A percentile compares a stretch with the other conserved stretches of the same genome.
phyloP scores from a whole-genome alignment of 2,888 invertebrate species.

The Ochropacha duplaris region DNA sequence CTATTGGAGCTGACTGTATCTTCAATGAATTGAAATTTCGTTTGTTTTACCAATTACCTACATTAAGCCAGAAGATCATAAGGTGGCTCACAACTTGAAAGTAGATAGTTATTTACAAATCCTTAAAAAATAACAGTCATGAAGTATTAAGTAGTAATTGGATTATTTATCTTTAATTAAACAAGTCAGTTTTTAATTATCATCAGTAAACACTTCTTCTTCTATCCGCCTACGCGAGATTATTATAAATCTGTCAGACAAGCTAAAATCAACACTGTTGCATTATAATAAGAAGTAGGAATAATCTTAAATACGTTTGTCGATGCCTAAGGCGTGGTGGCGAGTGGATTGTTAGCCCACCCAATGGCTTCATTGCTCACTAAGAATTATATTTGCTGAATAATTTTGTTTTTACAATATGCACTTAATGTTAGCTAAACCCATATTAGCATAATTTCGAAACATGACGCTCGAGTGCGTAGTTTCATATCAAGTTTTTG shows the following conservation, averaged over 20 bases:
- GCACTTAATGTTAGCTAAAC: background rate
- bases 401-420: background rate
- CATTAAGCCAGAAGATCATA: too few relatives aligned
- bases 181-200: background rate
- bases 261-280: background rate
- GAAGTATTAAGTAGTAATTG: too few relatives aligned
- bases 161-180: background rate
- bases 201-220: background rate
- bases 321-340: too few relatives aligned
- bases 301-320: background rate
- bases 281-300: background rate
- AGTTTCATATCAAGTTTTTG: background rate
- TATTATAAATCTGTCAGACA: background rate
- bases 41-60: too few relatives aligned
- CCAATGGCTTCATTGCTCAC: conserved; percentile 19
- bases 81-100: too few relatives aligned
- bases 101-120: too few relatives aligned
- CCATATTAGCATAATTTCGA: background rate
- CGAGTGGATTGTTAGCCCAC: conserved; percentile 18
- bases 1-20: too few relatives aligned
- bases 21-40: too few relatives aligned
- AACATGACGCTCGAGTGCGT: background rate
- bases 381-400: background rate
- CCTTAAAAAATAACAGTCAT: too few relatives aligned
- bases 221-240: background rate